phyloP scores from a whole-genome alignment of 2,888 invertebrate species.

The Polyommatus iphigenia region DNA sequence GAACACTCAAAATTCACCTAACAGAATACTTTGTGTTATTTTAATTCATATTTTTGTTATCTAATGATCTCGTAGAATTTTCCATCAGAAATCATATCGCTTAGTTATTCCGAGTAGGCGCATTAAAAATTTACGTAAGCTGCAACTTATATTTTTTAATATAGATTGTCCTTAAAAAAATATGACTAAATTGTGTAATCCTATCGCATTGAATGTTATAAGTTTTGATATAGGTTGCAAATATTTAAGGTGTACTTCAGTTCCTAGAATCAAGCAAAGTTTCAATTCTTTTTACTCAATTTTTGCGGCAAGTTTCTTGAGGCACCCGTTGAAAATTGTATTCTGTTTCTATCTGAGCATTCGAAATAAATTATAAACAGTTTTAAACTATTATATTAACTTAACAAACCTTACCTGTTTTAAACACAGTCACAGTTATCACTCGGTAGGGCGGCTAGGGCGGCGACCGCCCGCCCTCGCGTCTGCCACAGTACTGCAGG shows the following conservation, averaged over 20 bases:
- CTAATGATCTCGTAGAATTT: too few species aligned
- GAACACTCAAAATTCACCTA: too few species aligned
- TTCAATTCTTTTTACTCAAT: not conserved
- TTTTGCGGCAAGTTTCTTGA: not conserved
- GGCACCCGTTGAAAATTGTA: not conserved
- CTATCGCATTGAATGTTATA: too few species aligned
- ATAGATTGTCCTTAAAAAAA: too few species aligned
- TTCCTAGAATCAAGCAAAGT: not conserved
- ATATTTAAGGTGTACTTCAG: not conserved
- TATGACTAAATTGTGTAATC: too few species aligned
- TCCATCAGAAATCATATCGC: too few species aligned
- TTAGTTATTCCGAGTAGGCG: too few species aligned
- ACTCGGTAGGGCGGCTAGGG: not conserved
- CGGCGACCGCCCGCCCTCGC: conserved; percentile 56
- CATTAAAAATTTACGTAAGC: too few species aligned
- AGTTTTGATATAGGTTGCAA: not conserved
- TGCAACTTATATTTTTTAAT: too few species aligned
- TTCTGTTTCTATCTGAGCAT: not conserved
- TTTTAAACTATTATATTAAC: not conserved
- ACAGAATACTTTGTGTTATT: too few species aligned
- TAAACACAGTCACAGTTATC: not conserved
- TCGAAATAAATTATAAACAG: not conserved
- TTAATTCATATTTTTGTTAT: too few species aligned
- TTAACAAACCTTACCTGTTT: not conserved
- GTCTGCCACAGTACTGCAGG: conserved; percentile 49